Conservation (phyloP, 2,113 vertebrate genomes). For the Danionella cerebrum region DNA sequence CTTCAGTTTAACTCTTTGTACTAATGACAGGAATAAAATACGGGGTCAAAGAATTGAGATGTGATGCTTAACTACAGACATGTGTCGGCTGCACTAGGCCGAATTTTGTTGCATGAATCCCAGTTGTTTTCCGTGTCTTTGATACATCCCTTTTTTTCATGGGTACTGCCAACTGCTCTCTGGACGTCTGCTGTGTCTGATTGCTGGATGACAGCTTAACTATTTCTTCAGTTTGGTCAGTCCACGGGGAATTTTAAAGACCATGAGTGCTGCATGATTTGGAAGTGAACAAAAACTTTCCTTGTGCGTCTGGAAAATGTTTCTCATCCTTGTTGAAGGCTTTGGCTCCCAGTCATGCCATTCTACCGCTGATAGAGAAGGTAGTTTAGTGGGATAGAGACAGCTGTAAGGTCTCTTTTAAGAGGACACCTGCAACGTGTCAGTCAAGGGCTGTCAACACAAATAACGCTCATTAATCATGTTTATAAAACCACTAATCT, state of each 20-base stretch:
- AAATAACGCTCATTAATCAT: constrained; percentile 65
- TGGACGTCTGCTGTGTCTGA: constrained; percentile 49
- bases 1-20: not conserved
- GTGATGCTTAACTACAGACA: constrained; percentile 50
- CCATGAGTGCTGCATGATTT: constrained; percentile 58
- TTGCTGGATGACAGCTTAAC: constrained; percentile 65
- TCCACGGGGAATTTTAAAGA: constrained; percentile 51
- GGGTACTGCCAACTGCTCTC: constrained; percentile 56
- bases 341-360: constrained; percentile 42
- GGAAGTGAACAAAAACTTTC: constrained; percentile 54
- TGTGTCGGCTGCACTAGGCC: constrained; percentile 57
- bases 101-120: constrained; percentile 57
- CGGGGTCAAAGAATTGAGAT: constrained; percentile 18
- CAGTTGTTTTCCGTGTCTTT: constrained; percentile 55
- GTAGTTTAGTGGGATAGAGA: constrained; percentile 30
- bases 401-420: constrained; percentile 35
- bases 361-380: constrained; percentile 40
- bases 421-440: constrained; percentile 65
- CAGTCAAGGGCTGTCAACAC: constrained; percentile 64
- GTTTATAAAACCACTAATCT: constrained; percentile 65
- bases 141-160: constrained; percentile 40
- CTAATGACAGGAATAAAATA: not conserved
- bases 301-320: constrained; percentile 52
- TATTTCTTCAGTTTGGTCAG: constrained; percentile 51
- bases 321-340: constrained; percentile 63